Conservation (phyloP, 2,113 vertebrate species). For the Megaptera novaeangliae region DNA sequence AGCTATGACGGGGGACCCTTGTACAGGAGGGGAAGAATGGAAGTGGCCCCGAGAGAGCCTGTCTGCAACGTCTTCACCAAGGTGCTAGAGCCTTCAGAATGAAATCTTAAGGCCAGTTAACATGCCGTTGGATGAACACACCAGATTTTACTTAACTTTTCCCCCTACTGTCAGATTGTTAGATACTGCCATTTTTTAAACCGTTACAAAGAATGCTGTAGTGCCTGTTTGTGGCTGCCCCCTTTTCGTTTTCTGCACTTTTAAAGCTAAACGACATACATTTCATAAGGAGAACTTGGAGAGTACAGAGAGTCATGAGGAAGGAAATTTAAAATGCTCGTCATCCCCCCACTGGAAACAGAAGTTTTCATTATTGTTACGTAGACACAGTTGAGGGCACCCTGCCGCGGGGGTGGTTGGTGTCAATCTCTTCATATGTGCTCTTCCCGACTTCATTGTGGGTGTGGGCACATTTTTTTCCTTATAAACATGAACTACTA, state of each 20-base stretch:
- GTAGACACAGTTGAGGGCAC: background rate
- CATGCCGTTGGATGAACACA: too few species aligned
- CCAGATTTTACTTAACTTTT: background rate
- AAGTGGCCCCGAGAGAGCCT: fast-evolving
- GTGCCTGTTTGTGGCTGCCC: too few species aligned
- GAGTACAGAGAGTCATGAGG: background rate
- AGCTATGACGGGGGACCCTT: background rate
- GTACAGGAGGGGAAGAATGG: background rate
- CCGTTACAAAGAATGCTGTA: background rate
- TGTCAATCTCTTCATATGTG: fast-evolving
- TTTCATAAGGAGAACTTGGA: background rate
- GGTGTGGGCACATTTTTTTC: background rate
- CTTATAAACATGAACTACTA: background rate
- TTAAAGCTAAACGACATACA: background rate
- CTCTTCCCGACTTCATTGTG: background rate
- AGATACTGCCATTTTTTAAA: background rate
- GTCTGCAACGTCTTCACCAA: fast-evolving
- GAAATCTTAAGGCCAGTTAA: background rate
- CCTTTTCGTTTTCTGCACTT: background rate
- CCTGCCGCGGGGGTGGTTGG: too few species aligned
- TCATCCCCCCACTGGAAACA: background rate
- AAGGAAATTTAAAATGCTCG: background rate
- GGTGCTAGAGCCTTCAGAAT: background rate
- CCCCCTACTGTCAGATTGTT: background rate
- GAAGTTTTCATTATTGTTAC: background rate